phyloP scores from a whole-genome alignment of 1,140 invertebrate species.

The Trypoxylus dichotomus region DNA sequence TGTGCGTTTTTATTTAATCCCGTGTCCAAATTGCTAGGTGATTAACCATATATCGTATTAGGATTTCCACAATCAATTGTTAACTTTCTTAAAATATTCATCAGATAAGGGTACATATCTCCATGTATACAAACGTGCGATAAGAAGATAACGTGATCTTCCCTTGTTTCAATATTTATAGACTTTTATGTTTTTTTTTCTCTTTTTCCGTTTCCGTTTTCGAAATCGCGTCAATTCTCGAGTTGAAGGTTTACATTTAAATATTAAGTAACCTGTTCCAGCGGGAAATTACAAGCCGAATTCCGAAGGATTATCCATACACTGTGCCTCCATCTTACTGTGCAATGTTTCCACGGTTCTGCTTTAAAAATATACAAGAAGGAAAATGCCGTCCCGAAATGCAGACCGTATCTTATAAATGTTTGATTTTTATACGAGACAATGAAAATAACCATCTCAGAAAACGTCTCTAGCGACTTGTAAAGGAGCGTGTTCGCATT shows the following conservation, averaged over 20 bases:
- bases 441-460: constrained; percentile 6
- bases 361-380: neutral
- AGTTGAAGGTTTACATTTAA: constrained; percentile 33
- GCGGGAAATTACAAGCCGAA: constrained; percentile 34
- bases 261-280: constrained; percentile 33
- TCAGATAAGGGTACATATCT: neutral
- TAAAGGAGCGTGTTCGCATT: neutral
- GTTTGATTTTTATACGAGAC: constrained; percentile 7
- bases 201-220: constrained; percentile 12
- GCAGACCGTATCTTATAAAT: neutral
- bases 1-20: too few relatives aligned
- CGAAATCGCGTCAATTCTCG: constrained; percentile 32
- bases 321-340: neutral
- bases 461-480: neutral
- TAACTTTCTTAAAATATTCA: neutral
- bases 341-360: neutral
- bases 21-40: too few relatives aligned
- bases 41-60: too few relatives aligned
- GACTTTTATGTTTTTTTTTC: constrained; percentile 20
- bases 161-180: constrained; percentile 20
- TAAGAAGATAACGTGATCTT: neutral
- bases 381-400: neutral
- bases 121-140: neutral
- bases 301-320: constrained; percentile 4
- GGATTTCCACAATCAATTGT: neutral